Evolutionary conservation across 2,797 vertebrate genomes (phyloP).

Genomic region (Enteromius paludinosus): DNA sequence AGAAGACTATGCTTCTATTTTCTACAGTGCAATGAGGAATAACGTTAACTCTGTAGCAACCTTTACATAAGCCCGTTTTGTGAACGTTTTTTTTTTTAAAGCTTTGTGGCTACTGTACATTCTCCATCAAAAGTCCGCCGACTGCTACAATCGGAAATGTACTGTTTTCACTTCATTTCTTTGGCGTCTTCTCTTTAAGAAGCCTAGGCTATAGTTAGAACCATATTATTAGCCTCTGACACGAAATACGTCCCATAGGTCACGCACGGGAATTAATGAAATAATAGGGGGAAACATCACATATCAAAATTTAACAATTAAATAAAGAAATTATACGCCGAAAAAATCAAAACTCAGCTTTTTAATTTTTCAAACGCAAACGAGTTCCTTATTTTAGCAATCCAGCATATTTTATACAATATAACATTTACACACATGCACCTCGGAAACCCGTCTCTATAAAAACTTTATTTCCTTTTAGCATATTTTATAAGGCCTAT

Average conservation of each 20-base stretch:
- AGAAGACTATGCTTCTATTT: not conserved
- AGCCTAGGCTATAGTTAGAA: not conserved
- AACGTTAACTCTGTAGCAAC: not conserved
- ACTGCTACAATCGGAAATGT: not conserved
- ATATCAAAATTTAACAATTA: not conserved
- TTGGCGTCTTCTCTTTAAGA: not conserved
- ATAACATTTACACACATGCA: not conserved
- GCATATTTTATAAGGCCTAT: constrained; percentile 11
- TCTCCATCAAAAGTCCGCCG: not conserved
- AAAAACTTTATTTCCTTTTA: not conserved
- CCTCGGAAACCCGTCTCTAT: not conserved
- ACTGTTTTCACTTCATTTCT: not conserved
- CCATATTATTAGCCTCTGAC: not conserved
- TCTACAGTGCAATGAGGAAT: not conserved
- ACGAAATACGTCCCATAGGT: not conserved
- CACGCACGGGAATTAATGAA: not conserved
- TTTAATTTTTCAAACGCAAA: not conserved
- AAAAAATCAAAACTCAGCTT: not conserved
- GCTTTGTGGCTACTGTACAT: not conserved
- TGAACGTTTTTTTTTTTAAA: not conserved
- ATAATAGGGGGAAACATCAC: not conserved
- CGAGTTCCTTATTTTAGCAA: not conserved
- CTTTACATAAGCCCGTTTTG: not conserved
- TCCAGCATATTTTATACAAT: not conserved
- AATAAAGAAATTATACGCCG: not conserved